Percentiles rank a stretch among this genome's conserved stretches.
phyloP scores from a whole-genome alignment of 2,888 invertebrate species.

The Tenthredo amoena region DNA sequence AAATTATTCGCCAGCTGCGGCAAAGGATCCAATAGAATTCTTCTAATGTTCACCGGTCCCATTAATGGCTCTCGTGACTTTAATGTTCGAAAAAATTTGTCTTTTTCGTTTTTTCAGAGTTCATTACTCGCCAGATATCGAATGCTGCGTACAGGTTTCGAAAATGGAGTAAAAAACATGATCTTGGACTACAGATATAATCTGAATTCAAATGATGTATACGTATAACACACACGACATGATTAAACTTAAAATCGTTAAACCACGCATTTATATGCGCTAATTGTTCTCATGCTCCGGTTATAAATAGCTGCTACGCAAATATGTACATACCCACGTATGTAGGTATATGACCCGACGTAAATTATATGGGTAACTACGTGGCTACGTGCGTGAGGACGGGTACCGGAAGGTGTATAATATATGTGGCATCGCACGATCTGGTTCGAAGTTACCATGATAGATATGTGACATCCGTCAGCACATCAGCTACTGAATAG shows the following conservation, averaged over 20 bases:
- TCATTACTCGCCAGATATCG: not conserved
- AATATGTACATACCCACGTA: not conserved
- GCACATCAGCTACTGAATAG: conserved; percentile 60
- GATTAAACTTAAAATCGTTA: not conserved
- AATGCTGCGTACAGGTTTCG: not conserved
- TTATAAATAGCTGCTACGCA: conserved; percentile 12
- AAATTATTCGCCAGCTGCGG: conserved; percentile 61
- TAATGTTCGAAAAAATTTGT: not conserved
- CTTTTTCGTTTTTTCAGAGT: not conserved
- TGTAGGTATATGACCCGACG: not conserved
- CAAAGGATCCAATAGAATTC: conserved; percentile 42
- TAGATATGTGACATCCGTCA: conserved; percentile 62
- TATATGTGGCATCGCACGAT: conserved; percentile 1
- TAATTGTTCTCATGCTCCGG: conserved; percentile 5
- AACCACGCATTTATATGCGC: conserved; percentile 6
- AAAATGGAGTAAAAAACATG: not conserved
- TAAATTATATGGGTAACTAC: conserved; percentile 15
- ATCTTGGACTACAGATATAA: not conserved
- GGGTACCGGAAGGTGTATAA: conserved; percentile 30
- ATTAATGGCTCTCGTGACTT: conserved; percentile 13
- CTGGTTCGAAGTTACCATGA: not conserved
- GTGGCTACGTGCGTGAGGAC: not conserved
- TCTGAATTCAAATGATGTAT: not conserved
- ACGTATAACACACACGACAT: not conserved
- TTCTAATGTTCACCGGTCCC: conserved; percentile 29